Evolutionary conservation across 2,113 vertebrate species (phyloP).

Genomic region (Hyperopisus bebe): DNA sequence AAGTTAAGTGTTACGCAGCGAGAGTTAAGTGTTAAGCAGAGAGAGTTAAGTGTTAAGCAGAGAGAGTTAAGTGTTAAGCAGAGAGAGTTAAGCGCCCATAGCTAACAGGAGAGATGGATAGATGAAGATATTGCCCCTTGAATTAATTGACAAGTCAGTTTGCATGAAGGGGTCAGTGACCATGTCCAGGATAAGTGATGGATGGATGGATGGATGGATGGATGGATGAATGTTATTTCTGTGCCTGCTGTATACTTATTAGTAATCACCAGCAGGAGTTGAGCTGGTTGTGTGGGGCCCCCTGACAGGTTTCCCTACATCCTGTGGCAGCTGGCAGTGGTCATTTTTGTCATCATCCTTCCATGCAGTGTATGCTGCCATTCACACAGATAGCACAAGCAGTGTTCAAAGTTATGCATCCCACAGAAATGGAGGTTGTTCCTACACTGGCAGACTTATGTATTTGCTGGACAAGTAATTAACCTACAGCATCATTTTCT

Average conservation of each 20-base stretch:
- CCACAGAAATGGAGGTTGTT: not conserved
- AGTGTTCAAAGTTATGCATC: not conserved
- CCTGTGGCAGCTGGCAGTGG: not conserved
- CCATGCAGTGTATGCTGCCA: not conserved
- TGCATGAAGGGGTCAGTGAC: not conserved
- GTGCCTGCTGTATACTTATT: not conserved
- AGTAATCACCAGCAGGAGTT: not conserved
- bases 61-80: not conserved
- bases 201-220: not conserved
- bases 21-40: too few species aligned
- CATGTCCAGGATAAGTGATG: not conserved
- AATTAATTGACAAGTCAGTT: not conserved
- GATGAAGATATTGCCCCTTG: not conserved
- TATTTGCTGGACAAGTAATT: not conserved
- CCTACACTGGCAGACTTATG: not conserved
- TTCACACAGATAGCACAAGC: not conserved
- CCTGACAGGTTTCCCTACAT: not conserved
- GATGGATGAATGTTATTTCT: not conserved
- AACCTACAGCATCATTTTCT: not conserved
- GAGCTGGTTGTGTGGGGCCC: too few species aligned
- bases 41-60: too few species aligned
- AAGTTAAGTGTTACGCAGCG: not conserved
- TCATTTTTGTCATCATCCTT: not conserved
- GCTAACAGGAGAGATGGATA: too few species aligned
- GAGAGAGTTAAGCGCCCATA: too few species aligned